Conservation (phyloP, 2,113 vertebrate species). For the Gopherus flavomarginatus region DNA sequence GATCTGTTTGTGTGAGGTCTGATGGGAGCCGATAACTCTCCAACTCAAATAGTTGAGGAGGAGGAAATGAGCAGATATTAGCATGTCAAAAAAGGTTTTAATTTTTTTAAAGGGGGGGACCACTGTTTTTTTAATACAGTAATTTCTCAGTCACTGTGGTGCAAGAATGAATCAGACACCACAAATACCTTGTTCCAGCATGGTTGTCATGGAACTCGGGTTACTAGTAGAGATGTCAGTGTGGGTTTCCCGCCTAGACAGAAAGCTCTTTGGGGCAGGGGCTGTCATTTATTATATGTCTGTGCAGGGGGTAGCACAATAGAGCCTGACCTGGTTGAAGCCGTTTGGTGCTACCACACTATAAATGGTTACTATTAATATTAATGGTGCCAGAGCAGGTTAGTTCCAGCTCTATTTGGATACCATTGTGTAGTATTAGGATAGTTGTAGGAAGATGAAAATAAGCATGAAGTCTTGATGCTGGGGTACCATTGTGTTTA, state of each 20-base stretch:
- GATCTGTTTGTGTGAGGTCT: slow-evolving; percentile 21
- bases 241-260: neutral
- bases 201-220: neutral
- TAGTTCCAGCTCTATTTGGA: neutral
- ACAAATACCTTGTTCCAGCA: neutral
- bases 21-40: slow-evolving; percentile 30
- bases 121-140: rapidly evolving
- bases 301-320: neutral
- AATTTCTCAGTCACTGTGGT: neutral
- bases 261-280: neutral
- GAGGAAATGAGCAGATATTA: neutral
- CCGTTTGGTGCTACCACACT: neutral
- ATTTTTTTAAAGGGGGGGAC: neutral
- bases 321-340: neutral
- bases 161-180: neutral
- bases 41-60: neutral
- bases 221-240: neutral
- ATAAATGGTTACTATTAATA: neutral
- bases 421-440: neutral
- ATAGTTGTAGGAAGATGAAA: neutral
- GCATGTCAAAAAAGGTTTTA: neutral
- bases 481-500: neutral
- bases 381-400: neutral
- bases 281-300: neutral
- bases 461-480: neutral